Percentiles rank a stretch among this genome's conserved stretches.
Conservation (phyloP, 1,140 invertebrate genomes). For the Drosophila ironensis region DNA sequence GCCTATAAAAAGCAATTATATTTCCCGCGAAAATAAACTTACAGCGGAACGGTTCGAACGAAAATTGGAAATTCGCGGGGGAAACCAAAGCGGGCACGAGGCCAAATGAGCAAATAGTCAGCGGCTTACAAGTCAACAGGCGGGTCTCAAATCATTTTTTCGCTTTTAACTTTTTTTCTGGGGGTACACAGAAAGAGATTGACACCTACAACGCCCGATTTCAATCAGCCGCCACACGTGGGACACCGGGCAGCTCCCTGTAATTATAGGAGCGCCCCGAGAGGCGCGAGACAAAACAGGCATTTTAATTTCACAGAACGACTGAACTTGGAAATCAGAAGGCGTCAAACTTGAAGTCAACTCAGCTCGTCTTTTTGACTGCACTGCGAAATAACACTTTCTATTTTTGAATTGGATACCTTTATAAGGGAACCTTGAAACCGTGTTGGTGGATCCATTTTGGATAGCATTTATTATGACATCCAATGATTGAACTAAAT, state of each 20-base stretch:
- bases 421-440: too few species aligned
- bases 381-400: background rate
- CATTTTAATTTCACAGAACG: slow-evolving; percentile 56
- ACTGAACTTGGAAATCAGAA: slow-evolving; percentile 59
- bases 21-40: slow-evolving; percentile 44
- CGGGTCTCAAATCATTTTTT: slow-evolving; percentile 3
- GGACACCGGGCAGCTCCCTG: slow-evolving; percentile 21
- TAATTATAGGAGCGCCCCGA: slow-evolving; percentile 51
- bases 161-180: background rate
- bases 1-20: slow-evolving; percentile 56
- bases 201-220: slow-evolving; percentile 48
- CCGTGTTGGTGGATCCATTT: too few species aligned
- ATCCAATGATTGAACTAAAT: too few species aligned
- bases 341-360: slow-evolving; percentile 25
- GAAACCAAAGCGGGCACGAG: slow-evolving; percentile 56
- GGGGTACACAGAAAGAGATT: slow-evolving; percentile 13
- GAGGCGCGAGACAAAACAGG: slow-evolving; percentile 23
- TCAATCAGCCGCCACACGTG: slow-evolving; percentile 42
- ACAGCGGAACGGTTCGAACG: slow-evolving; percentile 16
- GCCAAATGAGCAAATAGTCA: slow-evolving; percentile 48
- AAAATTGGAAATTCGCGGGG: slow-evolving; percentile 53
- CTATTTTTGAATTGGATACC: background rate
- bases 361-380: background rate
- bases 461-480: too few species aligned
- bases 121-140: slow-evolving; percentile 50